phyloP scores from a whole-genome alignment of 2,797 vertebrate genomes.

The Brotula barbata region DNA sequence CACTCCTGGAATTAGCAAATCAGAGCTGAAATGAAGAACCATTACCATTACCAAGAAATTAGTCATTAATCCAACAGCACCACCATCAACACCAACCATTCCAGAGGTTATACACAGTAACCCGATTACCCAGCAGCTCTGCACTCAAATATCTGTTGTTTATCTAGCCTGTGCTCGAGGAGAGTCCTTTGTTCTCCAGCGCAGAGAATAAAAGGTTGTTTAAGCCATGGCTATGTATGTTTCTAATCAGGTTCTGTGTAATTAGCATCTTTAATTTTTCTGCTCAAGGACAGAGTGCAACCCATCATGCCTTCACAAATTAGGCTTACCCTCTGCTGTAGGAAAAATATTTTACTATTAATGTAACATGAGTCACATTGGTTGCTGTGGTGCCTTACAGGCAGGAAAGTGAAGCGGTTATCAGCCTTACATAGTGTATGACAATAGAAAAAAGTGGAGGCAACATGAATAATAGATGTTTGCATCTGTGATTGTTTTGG shows the following conservation, averaged over 20 bases:
- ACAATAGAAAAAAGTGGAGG: constrained; percentile 10
- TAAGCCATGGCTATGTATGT: neutral
- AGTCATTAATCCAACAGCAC: constrained; percentile 1
- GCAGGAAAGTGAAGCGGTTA: constrained; percentile 31
- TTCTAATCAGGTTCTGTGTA: constrained; percentile 20
- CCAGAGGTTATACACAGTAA: neutral
- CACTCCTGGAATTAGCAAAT: constrained; percentile 14
- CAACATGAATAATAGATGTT: constrained; percentile 40
- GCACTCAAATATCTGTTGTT: constrained; percentile 1
- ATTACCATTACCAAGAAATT: neutral
- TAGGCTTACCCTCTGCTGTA: constrained; percentile 33
- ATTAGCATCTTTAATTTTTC: constrained; percentile 34
- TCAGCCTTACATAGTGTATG: constrained; percentile 16
- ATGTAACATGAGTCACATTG: constrained; percentile 42
- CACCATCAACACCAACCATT: neutral
- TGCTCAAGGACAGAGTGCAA: constrained; percentile 19
- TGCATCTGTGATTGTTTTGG: constrained; percentile 13
- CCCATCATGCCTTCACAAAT: constrained; percentile 37
- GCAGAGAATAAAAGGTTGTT: constrained; percentile 16
- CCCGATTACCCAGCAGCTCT: neutral
- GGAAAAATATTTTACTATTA: constrained; percentile 48
- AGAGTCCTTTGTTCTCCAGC: constrained; percentile 38
- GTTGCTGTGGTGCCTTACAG: constrained; percentile 35
- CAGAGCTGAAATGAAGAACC: constrained; percentile 32
- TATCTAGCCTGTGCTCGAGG: constrained; percentile 24